Evolutionary conservation across 2,797 vertebrate species (phyloP).

Genomic region (Falco peregrinus): DNA sequence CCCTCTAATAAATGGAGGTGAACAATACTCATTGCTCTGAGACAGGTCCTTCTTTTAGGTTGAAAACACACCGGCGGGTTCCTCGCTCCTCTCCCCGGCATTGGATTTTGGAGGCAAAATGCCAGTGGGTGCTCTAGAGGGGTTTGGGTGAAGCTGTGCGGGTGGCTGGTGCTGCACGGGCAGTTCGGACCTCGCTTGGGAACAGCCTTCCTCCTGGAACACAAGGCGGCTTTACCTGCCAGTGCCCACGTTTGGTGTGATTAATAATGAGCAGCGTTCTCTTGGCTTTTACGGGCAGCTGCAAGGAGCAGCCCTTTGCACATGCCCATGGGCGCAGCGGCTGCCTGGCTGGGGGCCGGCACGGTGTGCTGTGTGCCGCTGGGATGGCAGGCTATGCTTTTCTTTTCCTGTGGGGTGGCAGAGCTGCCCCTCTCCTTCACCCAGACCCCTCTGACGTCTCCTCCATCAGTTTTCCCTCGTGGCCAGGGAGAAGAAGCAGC

Average conservation of each 20-base stretch:
- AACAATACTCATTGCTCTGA: not conserved
- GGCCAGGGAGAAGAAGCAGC: conserved; percentile 18
- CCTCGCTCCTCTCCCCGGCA: not conserved
- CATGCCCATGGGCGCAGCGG: accelerated
- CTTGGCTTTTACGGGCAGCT: not conserved
- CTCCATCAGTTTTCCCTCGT: not conserved
- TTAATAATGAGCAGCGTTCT: not conserved
- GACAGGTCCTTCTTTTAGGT: not conserved
- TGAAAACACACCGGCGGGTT: not conserved
- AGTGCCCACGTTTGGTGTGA: not conserved
- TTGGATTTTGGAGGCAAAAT: not conserved
- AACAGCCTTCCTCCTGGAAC: not conserved
- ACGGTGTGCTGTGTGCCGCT: accelerated
- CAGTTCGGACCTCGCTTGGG: accelerated
- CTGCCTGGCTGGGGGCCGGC: not conserved
- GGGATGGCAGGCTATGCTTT: not conserved
- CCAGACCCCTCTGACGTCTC: not conserved
- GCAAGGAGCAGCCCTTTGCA: not conserved
- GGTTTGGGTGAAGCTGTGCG: accelerated
- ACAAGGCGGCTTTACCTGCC: not conserved
- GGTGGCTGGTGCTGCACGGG: accelerated
- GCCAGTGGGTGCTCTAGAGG: accelerated
- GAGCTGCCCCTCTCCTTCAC: not conserved
- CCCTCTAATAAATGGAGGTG: not conserved
- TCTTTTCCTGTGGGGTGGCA: not conserved